Base-by-base conservation (phyloP, 2,113 vertebrate genomes). In the Junco hyemalis region DNA sequence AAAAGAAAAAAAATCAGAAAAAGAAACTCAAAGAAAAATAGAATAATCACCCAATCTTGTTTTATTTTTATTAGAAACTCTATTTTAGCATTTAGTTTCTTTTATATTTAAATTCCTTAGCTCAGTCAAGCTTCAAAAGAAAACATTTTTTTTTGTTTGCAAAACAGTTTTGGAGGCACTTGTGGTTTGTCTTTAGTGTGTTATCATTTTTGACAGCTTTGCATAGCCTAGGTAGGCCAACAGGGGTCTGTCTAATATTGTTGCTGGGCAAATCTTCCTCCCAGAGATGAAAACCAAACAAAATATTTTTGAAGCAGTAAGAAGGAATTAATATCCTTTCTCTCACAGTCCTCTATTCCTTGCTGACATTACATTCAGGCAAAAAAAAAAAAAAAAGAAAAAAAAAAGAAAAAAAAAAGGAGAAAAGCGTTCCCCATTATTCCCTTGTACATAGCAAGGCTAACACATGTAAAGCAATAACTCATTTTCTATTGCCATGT, bases 401-500 rank as follows among this genome's bases (percentile, higher is more conserved):
- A 81, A 96, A 36, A 15, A 38, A 40, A 63, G 45, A 76, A 96
- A 36, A 59, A 50, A 42, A 59, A 50, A 25, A 29, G 53, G 86
- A 87, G 86, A 92, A 97, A 97, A 97, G 96, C 90, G 57, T 96
- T 98, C 93, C 92, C 98, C 97, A 97, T 98, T 98, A 98, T 98
- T 98, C 97, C 98, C 98, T 97, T 98, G 98, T 98, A 98, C 97
- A 97, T 98, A 97, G 97, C 97, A 98, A 96, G 95, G 97, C 97
- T 98, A 98, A 98, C 98, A 98, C 98, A 98, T 98, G 98, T 98
- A 98, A 98, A 98, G 97, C 98, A 98, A 98, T 98, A 98, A 98
- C 97, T 98, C 97, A 98, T 98, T 98, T 98, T 98, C 98, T 98
- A 98, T 98, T 97, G 97, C 98, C 97, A 97, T 98, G 97, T 97